Conservation (phyloP, 2,797 vertebrate genomes). For the Sebastes baramenuke region DNA sequence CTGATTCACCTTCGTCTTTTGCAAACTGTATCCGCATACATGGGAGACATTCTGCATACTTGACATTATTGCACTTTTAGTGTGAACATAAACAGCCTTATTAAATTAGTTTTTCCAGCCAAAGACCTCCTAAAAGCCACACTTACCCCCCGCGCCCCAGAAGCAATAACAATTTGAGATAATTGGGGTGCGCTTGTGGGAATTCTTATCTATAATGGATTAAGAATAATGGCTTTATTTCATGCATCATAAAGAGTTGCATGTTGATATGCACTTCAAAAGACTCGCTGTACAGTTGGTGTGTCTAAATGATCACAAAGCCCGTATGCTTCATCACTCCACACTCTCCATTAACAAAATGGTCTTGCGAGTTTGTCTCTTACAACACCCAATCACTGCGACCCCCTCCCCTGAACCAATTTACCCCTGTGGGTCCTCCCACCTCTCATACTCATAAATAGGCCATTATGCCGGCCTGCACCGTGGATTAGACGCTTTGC, state of each 20-base stretch:
- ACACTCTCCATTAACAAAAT: slow-evolving; percentile 38
- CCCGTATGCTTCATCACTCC: slow-evolving; percentile 4
- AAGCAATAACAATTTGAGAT: slow-evolving; percentile 24
- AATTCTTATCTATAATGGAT: slow-evolving; percentile 37
- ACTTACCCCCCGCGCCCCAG: background rate
- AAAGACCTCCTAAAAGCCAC: background rate
- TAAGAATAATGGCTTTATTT: slow-evolving; percentile 52
- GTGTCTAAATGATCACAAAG: slow-evolving; percentile 40
- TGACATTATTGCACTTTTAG: background rate
- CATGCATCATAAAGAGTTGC: slow-evolving; percentile 41
- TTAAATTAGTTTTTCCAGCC: background rate
- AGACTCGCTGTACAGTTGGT: background rate
- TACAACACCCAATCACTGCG: slow-evolving; percentile 44
- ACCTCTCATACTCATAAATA: slow-evolving; percentile 72
- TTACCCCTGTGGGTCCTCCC: slow-evolving; percentile 68
- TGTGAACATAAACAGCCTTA: background rate
- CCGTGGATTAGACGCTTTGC: slow-evolving; percentile 72
- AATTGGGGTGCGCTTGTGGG: slow-evolving; percentile 43
- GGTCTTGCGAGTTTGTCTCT: slow-evolving; percentile 38
- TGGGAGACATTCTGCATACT: background rate
- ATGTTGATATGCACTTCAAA: slow-evolving; percentile 8
- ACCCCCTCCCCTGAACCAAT: slow-evolving; percentile 57
- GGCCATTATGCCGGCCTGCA: slow-evolving; percentile 71
- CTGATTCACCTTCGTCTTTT: background rate
- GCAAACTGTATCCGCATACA: background rate